Conservation (phyloP, 2,113 vertebrate species). For the Cacatua alba region DNA sequence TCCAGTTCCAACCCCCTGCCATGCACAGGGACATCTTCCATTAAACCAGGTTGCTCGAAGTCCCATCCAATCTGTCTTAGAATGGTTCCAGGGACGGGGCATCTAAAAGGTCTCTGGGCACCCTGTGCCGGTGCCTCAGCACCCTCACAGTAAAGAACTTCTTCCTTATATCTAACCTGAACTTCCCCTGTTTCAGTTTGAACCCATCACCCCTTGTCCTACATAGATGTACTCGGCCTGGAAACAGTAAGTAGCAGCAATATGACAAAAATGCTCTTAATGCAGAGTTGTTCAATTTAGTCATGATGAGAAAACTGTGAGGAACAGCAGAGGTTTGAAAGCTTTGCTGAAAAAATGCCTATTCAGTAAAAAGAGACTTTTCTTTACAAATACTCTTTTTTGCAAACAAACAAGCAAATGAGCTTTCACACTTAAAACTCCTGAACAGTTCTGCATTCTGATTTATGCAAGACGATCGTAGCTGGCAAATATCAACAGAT, state of each 20-base stretch:
- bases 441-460: not conserved
- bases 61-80: not conserved
- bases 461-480: not conserved
- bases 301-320: not conserved
- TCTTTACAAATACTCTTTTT: not conserved
- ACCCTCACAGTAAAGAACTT: not conserved
- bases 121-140: not conserved
- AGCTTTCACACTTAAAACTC: not conserved
- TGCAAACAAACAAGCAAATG: not conserved
- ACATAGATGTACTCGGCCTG: not conserved
- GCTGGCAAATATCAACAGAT: slow-evolving; percentile 34
- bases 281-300: not conserved
- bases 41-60: not conserved
- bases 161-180: not conserved
- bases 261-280: not conserved
- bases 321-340: not conserved
- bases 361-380: not conserved
- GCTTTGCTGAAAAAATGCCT: not conserved
- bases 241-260: not conserved
- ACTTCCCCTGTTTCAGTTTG: not conserved
- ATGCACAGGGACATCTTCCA: not conserved
- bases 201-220: not conserved
- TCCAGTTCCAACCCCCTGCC: not conserved
- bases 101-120: not conserved
- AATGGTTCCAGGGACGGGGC: not conserved